Conservation (phyloP, 1,140 invertebrate species). For the Leptinotarsa defecta region DNA sequence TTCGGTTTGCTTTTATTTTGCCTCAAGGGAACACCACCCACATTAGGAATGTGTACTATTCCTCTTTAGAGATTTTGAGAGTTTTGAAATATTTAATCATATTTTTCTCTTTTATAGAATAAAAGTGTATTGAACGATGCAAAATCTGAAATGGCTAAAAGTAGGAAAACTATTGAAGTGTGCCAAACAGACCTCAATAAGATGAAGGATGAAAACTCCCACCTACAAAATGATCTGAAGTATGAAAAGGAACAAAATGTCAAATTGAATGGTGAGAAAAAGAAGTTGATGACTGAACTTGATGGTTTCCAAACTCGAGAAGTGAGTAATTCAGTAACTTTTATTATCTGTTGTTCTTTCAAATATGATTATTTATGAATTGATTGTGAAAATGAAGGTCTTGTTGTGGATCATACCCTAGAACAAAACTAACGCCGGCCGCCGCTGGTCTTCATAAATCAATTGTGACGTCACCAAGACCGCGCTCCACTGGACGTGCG, state of each 20-base stretch:
- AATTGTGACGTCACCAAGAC: too few species aligned
- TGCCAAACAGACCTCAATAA: slow-evolving; percentile 62
- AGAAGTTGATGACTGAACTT: slow-evolving; percentile 56
- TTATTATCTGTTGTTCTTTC: too few species aligned
- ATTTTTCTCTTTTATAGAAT: slow-evolving; percentile 44
- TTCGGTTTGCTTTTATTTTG: too few species aligned
- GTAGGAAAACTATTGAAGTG: slow-evolving; percentile 60
- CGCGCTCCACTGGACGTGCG: too few species aligned
- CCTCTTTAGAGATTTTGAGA: not conserved
- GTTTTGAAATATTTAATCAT: not conserved
- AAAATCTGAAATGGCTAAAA: slow-evolving; percentile 58
- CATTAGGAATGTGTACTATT: not conserved
- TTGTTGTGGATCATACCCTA: too few species aligned
- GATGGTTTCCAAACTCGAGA: slow-evolving; percentile 60
- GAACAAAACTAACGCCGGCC: too few species aligned
- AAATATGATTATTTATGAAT: too few species aligned
- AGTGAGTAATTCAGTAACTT: slow-evolving; percentile 47
- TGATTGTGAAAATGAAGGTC: too few species aligned
- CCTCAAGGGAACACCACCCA: too few species aligned
- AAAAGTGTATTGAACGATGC: slow-evolving; percentile 49
- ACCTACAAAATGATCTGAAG: slow-evolving; percentile 59
- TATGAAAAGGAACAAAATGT: slow-evolving; percentile 60
- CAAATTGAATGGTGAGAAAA: slow-evolving; percentile 60
- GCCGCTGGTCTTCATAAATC: too few species aligned
- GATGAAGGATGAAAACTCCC: slow-evolving; percentile 61